Evolutionary conservation across 2,797 vertebrate genomes (phyloP), one percentile per base, ranked within the genome.

Genomic region (Halcyon chelicuti): DNA sequence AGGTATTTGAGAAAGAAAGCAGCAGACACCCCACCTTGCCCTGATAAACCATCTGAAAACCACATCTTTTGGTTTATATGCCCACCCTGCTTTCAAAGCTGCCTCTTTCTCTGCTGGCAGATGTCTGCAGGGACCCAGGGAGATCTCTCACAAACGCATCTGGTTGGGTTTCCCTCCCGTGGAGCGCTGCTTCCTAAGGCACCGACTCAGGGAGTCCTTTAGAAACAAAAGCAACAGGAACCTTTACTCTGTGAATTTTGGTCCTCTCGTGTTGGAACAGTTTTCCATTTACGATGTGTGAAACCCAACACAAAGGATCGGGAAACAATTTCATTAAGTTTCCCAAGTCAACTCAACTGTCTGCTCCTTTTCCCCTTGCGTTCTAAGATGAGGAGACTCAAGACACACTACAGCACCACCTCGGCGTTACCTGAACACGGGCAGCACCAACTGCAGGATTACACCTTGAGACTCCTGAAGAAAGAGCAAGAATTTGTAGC

Each of bases 381-480:
- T 33, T 57, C 61, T 33, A 35, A 40, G 37, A 51, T 2, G 4
- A 51, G 13, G 21, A 51, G 73, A 51, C 49, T 35, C 23, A 63
- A 68, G 61, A 31, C 10, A 5, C 14, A 4, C 49, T 40, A 2
- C 18, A 68, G 22, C 16, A 28, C 37, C 8, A 14, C 13, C 17
- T 8, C 4, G 7, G 9, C n/a, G 28, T 28, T 15, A n/a, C 16
- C 22, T 10, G 21, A 17, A 10, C 3, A 26, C 4, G 10, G 73
- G 62, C 22, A 68, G 13, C 39, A 15, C 0, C 0, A 23, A 35
- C 15, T 51, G 31, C 1, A 12, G 21, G n/a, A 52, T 39, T 11
- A 21, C 22, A 54, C 25, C 29, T 22, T 15, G 25, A 11, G 47
- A 39, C 17, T 78, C 25, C 42, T 20, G 21, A 23, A 35, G 63